These are phyloP conservation scores for Rhamphomyia laevipes DNA, from an alignment of 2,888 invertebrate genomes.

Conservation along the genomic window DNA sequence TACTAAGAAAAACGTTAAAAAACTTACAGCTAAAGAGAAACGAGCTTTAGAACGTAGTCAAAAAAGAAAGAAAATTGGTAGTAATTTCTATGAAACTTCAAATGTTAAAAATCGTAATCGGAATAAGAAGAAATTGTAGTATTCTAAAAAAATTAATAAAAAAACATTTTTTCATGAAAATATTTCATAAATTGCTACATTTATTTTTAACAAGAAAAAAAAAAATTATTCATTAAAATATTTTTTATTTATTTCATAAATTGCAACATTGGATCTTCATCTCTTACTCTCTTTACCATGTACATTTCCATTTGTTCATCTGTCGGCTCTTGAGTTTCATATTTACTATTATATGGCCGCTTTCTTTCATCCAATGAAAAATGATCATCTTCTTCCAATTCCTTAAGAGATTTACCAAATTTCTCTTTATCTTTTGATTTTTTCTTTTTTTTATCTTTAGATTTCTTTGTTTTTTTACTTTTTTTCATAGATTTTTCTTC, in stretches of 20 bases:
- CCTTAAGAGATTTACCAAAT: constrained; percentile 15
- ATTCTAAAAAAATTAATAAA: no score
- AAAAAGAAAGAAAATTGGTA: constrained; percentile 71
- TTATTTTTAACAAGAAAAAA: no score
- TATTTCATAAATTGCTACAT: no score
- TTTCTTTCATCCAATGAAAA: constrained; percentile 77
- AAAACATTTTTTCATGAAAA: no score
- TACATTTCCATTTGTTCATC: constrained; percentile 91
- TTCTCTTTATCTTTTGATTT: constrained; percentile 40
- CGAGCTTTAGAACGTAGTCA: constrained; percentile 61
- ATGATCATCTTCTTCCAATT: constrained; percentile 17
- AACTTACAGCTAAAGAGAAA: constrained; percentile 63
- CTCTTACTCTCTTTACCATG: constrained; percentile 68
- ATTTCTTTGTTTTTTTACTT: constrained; percentile 35
- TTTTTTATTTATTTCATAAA: constrained; percentile 35
- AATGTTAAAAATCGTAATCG: constrained; percentile 83
- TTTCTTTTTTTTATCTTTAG: constrained; percentile 41
- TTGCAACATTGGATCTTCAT: constrained; percentile 90
- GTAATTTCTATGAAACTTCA: constrained; percentile 77
- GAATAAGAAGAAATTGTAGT: constrained; percentile 44
- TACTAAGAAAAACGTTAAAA: constrained; percentile 35
- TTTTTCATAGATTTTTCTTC: constrained; percentile 10
- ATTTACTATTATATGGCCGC: constrained; percentile 87
- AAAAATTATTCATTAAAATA: no score
- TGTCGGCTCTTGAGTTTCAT: constrained; percentile 69